Conservation (phyloP, 2,797 vertebrate genomes). For the Sternotherus odoratus region DNA sequence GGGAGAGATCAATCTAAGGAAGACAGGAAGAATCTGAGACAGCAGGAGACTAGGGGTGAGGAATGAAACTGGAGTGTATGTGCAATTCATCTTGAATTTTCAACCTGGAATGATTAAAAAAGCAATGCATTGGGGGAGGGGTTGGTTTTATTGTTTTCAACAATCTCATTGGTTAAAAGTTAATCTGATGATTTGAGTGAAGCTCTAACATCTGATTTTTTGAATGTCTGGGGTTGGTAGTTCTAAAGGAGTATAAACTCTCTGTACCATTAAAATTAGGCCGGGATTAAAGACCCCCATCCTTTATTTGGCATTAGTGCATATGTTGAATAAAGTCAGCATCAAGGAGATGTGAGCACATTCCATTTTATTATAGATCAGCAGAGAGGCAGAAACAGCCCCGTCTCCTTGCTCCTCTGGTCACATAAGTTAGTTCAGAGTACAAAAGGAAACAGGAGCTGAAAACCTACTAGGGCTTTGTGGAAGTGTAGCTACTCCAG, state of each 20-base stretch:
- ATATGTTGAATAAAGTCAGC: no score
- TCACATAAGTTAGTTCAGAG: not conserved
- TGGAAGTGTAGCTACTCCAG: not conserved
- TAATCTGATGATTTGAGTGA: not conserved
- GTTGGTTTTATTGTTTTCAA: not conserved
- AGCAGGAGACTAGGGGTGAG: not conserved
- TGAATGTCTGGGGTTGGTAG: not conserved
- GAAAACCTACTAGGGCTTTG: not conserved
- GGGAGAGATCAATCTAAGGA: not conserved
- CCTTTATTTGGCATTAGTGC: no score
- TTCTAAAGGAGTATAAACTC: not conserved
- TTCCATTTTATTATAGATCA: not conserved
- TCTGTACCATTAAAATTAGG: not conserved
- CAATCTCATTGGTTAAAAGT: no score
- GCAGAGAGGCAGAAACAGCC: not conserved
- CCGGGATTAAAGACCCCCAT: not conserved
- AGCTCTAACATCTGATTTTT: not conserved
- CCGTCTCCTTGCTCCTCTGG: not conserved
- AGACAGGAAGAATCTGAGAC: not conserved
- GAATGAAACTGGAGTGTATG: not conserved
- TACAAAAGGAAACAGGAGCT: not conserved
- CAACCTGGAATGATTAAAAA: not conserved
- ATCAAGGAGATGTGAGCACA: not conserved
- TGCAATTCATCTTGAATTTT: no score
- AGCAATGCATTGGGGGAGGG: rapidly evolving